Base-by-base conservation (phyloP, 2,113 vertebrate genomes). In the Mesoclemmys tuberculata region DNA sequence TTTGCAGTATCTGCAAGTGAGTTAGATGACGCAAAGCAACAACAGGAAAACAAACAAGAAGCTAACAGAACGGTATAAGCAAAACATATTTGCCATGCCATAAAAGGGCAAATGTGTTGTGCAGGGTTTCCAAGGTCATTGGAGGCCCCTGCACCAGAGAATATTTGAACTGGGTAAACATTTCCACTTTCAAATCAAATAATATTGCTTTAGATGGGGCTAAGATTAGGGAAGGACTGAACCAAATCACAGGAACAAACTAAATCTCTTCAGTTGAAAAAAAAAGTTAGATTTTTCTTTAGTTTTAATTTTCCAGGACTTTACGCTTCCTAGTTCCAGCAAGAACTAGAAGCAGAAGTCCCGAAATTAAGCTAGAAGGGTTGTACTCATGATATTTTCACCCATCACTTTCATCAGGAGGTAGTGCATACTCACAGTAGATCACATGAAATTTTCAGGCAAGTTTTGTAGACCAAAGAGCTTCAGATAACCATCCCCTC, bases 1-100 rank as follows among this genome's bases (percentile, higher is more conserved):
- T 94, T 95, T 95, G 93, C 71, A 84, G 92, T 95, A 92, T 90
- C 90, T 95, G 87, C n/a, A 71, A 87, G 84, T 75, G 68, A 93
- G 35, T 87, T 90, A 54, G 44, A 61, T 18, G 92, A 87, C 8
- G 48, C 26, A 93, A 96, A 95, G 38, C 1, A 0, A 13, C 79
- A 96, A 87, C n/a, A 87, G 55, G 29, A 61, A 91, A 95, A 95
- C 26, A 87, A 95, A 90, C 6, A 0, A 77, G 18, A 92, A 93
- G 75, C 3, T 44, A 85, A 90, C 64, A 80, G n/a, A 87, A 92
- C 7, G 90, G 14, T 21, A 31, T 85, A 55, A 89, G 38, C 26
- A 13, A 41, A 93, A n/a, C 3, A 2, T 26, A n/a, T n/a, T n/a
- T 55, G 2, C 27, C 52, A 31, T 64, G n/a, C 2, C 19, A 44